Evolutionary conservation across 2,113 vertebrate genomes (phyloP).

Genomic region (Semnornis frantzii): DNA sequence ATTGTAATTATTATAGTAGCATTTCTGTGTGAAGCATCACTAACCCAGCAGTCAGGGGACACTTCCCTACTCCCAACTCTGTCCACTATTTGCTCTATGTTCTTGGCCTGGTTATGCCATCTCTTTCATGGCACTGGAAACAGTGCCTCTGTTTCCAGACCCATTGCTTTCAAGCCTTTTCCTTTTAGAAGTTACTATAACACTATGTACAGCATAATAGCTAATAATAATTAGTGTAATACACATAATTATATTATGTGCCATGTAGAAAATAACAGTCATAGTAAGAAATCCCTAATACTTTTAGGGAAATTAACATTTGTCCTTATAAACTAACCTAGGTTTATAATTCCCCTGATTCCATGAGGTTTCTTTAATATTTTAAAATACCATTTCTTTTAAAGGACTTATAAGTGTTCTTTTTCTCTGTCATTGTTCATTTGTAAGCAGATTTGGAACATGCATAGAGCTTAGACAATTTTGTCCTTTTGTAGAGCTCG

Average conservation of each 20-base stretch:
- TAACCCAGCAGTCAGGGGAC: background rate
- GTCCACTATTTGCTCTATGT: background rate
- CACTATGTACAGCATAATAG: slow-evolving; percentile 20
- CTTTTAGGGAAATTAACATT: slow-evolving; percentile 46
- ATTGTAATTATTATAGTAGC: slow-evolving; percentile 9
- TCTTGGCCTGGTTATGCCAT: background rate
- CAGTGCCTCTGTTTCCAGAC: slow-evolving; percentile 21
- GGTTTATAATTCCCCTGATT: slow-evolving; percentile 20
- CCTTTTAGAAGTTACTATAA: slow-evolving; percentile 12
- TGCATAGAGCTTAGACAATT: background rate
- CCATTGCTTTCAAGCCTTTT: background rate
- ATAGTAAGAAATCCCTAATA: slow-evolving; percentile 19
- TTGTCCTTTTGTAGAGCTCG: slow-evolving; percentile 10
- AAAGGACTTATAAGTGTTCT: background rate
- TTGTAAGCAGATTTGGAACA: slow-evolving; percentile 12
- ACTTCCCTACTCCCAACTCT: background rate
- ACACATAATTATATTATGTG: slow-evolving; percentile 41
- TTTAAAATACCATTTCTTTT: slow-evolving; percentile 24
- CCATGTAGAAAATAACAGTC: background rate
- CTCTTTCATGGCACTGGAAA: too few relatives aligned
- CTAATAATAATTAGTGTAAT: slow-evolving; percentile 63
- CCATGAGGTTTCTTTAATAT: slow-evolving; percentile 18
- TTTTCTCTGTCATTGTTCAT: background rate
- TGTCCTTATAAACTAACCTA: slow-evolving; percentile 30
- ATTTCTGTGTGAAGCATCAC: background rate